Evolutionary conservation across 2,797 vertebrate genomes (phyloP).

Genomic region (Tokudaia muenninki): DNA sequence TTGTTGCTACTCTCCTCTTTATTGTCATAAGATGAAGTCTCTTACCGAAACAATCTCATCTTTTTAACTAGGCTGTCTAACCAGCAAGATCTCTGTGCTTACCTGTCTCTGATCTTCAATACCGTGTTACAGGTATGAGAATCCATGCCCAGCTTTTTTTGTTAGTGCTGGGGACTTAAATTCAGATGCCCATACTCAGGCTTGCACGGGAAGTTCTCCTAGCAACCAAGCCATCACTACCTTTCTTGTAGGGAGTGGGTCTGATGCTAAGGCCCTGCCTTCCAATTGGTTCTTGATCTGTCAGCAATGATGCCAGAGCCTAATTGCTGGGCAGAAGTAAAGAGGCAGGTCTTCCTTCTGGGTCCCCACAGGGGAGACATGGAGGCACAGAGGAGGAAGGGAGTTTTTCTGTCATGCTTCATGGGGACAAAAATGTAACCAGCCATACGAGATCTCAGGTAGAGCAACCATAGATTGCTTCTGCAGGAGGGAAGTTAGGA

Average conservation of each 20-base stretch:
- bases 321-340: background rate
- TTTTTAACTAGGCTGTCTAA: background rate
- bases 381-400: background rate
- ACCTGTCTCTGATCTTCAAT: background rate
- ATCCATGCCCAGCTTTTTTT: background rate
- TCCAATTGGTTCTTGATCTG: background rate
- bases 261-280: background rate
- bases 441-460: background rate
- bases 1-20: background rate
- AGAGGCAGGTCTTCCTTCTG: background rate
- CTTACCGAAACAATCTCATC: background rate
- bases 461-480: background rate
- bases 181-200: background rate
- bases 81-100: background rate
- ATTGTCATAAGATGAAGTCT: background rate
- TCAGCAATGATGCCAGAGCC: background rate
- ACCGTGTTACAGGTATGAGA: background rate
- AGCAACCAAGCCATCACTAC: background rate
- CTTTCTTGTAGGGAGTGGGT: background rate
- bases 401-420: background rate
- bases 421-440: background rate
- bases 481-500: background rate
- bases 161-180: background rate
- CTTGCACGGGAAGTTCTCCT: background rate
- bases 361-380: background rate